Conservation (phyloP, 2,797 vertebrate genomes). For the Protonibea diacanthus region DNA sequence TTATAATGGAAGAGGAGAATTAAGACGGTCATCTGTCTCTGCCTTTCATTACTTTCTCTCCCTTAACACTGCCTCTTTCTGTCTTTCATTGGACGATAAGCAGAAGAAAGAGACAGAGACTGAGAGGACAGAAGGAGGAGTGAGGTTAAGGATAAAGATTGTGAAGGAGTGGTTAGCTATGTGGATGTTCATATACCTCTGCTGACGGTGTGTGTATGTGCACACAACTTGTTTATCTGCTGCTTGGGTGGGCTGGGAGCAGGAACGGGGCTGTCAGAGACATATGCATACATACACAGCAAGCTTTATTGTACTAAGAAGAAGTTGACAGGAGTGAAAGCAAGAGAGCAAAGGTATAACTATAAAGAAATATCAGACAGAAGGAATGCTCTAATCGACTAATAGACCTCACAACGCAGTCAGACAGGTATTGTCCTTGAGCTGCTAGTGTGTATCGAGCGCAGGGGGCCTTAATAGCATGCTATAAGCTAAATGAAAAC, state of each 20-base stretch:
- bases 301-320: background rate
- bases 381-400: background rate
- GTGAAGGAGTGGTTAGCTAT: slow-evolving; percentile 19
- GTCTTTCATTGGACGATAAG: slow-evolving; percentile 24
- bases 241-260: slow-evolving; percentile 60
- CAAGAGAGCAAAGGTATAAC: background rate
- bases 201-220: slow-evolving; percentile 24
- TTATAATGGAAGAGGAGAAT: slow-evolving; percentile 29
- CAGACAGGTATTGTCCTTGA: slow-evolving; percentile 16
- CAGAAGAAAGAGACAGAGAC: slow-evolving; percentile 1
- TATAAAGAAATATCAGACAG: background rate
- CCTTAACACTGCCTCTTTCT: slow-evolving; percentile 25
- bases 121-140: slow-evolving; percentile 21
- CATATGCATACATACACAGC: slow-evolving; percentile 23
- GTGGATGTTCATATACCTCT: slow-evolving; percentile 20
- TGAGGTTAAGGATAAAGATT: slow-evolving; percentile 17
- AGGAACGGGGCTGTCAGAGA: slow-evolving; percentile 48
- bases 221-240: slow-evolving; percentile 45
- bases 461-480: background rate
- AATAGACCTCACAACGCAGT: background rate
- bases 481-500: background rate
- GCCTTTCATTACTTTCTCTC: slow-evolving; percentile 15
- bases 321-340: slow-evolving; percentile 10
- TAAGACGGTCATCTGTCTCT: slow-evolving; percentile 24
- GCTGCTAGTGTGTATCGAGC: background rate